Base-by-base conservation (phyloP, 2,888 invertebrate genomes). In the Blastobasis lacticolella region DNA sequence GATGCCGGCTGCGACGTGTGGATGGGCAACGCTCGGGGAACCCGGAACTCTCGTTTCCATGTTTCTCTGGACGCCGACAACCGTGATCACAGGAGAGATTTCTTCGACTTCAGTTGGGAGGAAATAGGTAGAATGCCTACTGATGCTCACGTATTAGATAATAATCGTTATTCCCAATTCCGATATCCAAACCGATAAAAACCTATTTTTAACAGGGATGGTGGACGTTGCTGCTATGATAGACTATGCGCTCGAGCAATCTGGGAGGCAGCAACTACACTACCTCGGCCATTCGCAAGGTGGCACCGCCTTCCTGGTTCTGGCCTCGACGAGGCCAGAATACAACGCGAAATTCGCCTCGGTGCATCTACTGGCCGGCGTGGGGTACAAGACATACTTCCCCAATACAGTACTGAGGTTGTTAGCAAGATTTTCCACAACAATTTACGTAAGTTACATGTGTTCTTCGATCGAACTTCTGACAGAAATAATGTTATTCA, bases 1-100 rank as follows among this genome's bases (percentile, higher is more conserved):
- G 90, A 92, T 57, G 71, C 78, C 42, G 90, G 91, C 9, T 92
- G 90, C 60, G 92, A 92, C 58, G 91, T 92, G 0, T 94, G 94
- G 94, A 72, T 94, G 74, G 91, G 92, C 0, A 94, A 94, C 71
- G 87, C 89, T 7, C 86, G 94, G 3, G 94, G 94, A n/a, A 93
- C 91, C 62, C 77, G 76, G 5, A 91, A 90, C 66, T 86, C 89
- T 4, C 73, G 80, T 1, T 45, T 46, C 36, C 62, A 62, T 52
- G 44, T 53, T 6, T 41, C 46, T 4, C 38, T 60, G 2, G 45
- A 61, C 48, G 55, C 59, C 6, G 54, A 61, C 46, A 37, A 46
- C 37, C n/a, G 4, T 5, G 10, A 38, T 1, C 37, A 60, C 36
- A 54, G 51, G 8, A 4, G 9, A 6, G 37, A 51, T 1, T 67